Conservation (phyloP, 2,113 vertebrate genomes). For the Lycaon pictus region DNA sequence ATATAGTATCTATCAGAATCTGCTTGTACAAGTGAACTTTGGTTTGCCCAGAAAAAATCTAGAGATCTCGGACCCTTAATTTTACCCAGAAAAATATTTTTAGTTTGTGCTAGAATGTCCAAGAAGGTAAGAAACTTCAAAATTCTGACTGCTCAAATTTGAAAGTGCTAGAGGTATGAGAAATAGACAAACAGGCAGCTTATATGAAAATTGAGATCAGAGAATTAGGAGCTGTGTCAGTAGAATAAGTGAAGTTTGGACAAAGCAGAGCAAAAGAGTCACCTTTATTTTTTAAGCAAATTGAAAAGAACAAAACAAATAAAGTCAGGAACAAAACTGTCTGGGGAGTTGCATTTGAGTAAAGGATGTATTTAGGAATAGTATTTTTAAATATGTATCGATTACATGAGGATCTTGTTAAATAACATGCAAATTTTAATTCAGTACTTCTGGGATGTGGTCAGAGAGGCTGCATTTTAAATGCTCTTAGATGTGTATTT, state of each 20-base stretch:
- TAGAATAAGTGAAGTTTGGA: background rate
- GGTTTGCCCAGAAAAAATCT: background rate
- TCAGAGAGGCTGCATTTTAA: conserved; percentile 25
- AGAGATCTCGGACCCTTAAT: background rate
- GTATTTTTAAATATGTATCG: conserved; percentile 35
- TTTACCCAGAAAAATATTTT: conserved; percentile 33
- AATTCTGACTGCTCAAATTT: background rate
- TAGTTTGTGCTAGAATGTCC: background rate
- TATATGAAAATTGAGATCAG: conserved; percentile 21
- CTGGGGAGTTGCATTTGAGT: background rate
- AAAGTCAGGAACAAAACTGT: background rate
- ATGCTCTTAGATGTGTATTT: background rate
- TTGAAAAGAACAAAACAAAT: conserved; percentile 28
- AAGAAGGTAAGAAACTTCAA: background rate
- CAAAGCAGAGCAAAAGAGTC: background rate
- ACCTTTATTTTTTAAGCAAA: background rate
- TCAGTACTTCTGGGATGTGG: background rate
- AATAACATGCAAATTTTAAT: conserved; percentile 11
- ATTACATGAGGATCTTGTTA: background rate
- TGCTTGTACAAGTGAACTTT: conserved; percentile 33
- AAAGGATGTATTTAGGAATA: background rate
- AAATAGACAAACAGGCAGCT: background rate
- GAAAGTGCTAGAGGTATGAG: background rate
- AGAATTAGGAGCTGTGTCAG: background rate
- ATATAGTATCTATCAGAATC: background rate